Evolutionary conservation across 2,888 invertebrate genomes (phyloP).

Genomic region (Apamea sordens): DNA sequence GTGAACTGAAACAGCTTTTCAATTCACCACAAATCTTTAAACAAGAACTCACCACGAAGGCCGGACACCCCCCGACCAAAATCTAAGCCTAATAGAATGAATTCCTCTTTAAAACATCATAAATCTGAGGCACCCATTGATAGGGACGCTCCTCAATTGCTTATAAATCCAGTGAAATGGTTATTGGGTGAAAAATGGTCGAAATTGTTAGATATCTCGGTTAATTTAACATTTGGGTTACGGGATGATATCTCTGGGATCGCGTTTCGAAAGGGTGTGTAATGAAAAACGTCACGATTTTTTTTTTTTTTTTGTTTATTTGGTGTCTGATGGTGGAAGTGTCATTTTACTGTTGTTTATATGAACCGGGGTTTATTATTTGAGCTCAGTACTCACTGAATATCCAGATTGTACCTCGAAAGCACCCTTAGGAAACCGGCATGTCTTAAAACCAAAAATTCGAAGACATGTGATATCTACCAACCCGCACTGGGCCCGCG

Average conservation of each 20-base stretch:
- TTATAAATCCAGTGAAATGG: conserved; percentile 77
- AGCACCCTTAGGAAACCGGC: too few relatives aligned
- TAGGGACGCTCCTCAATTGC: conserved; percentile 72
- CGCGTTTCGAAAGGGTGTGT: conserved; percentile 21
- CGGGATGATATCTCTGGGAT: conserved; percentile 31
- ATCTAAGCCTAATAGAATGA: conserved; percentile 74
- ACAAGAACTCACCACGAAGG: conserved; percentile 26
- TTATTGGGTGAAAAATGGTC: conserved; percentile 77
- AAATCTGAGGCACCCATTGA: conserved; percentile 72
- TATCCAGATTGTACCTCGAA: not conserved
- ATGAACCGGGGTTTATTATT: not conserved
- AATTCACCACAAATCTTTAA: conserved; percentile 16
- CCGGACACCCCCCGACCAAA: conserved; percentile 12
- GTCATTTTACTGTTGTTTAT: not conserved
- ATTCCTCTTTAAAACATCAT: conserved; percentile 73
- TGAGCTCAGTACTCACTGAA: not conserved
- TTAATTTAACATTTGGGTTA: conserved; percentile 72
- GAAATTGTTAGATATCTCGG: conserved; percentile 67
- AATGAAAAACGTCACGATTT: conserved; percentile 35
- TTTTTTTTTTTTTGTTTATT: conserved; percentile 4
- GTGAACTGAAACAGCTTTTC: not conserved
- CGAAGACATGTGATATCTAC: too few relatives aligned
- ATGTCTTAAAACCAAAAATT: too few relatives aligned
- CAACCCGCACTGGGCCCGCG: too few relatives aligned
- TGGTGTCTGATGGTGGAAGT: conserved; percentile 1